Base-by-base conservation (phyloP, 2,113 vertebrate genomes). In the Parus major region DNA sequence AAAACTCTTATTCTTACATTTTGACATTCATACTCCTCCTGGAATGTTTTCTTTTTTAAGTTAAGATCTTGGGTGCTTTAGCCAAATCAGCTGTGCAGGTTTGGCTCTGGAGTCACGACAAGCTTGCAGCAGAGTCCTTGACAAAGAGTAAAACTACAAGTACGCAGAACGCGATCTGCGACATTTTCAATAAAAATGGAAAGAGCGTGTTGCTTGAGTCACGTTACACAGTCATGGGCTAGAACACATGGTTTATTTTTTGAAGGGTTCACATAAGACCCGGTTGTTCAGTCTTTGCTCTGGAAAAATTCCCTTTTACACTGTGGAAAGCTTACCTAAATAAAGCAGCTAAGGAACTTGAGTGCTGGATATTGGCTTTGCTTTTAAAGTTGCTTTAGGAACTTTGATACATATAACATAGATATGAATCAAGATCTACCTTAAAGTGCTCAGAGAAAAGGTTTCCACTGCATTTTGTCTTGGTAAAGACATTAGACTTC, bases 381-480 rank as follows among this genome's bases (percentile, higher is more conserved):
- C n/a, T 91, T 85, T 92, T 47, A 66, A 80, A 61, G 49, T 52
- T 95, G n/a, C 76, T 78, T 88, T 82, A 77, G 12, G 39, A 71
- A 36, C 28, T 78, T 92, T 82, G 80, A 69, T 46, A 77, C 20
- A 23, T 13, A 35, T 47, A 78, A 71, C 23, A 31, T 41, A 82
- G 9, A 65, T 77, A 17, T 46, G 49, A 77, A 52, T 93, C 25
- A 87, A 91, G 89, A 80, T 76, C 82, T 64, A 46, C 64, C 44
- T 64, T 93, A 46, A 90, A 94, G 47, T 80, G 31, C 75, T 78
- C 55, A 69, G 53, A 81, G 77, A 86, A 93, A 92, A 93, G 39
- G 39, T 81, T 97, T 92, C 47, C 46, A 79, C 77, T 95, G 89
- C 44, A 88, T 93, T 92, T 93, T 95, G 28, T 76, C 63, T 88